Evolutionary conservation across 92 coral and sea anemone species (phyloP).

Genomic region (Siderastrea radians): DNA sequence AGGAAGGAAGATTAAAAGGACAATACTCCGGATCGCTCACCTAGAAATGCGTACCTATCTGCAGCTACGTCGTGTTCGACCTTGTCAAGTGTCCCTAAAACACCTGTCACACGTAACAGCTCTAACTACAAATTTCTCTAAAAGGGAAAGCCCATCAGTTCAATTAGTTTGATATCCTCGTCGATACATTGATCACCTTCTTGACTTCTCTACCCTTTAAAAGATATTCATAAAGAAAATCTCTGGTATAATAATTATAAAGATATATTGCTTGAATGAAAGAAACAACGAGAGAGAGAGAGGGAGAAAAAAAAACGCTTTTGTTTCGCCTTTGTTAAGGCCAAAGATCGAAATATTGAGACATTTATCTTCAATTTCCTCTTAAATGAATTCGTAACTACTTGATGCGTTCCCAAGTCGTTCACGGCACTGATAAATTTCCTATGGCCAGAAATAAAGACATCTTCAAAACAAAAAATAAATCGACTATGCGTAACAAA

Average conservation of each 20-base stretch:
- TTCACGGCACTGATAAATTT: background rate
- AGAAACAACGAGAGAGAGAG: too few relatives aligned
- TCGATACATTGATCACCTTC: background rate
- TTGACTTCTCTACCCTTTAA: background rate
- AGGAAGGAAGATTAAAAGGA: too few relatives aligned
- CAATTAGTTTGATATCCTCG: constrained; percentile 11
- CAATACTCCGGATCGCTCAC: too few relatives aligned
- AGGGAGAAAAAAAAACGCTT: background rate
- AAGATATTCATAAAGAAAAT: background rate
- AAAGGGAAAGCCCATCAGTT: constrained; percentile 19
- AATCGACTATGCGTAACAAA: background rate
- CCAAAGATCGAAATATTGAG: background rate
- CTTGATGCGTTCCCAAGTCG: background rate
- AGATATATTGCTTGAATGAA: too few relatives aligned
- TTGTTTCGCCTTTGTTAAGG: background rate
- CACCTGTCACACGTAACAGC: constrained; percentile 14
- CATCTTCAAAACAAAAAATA: background rate
- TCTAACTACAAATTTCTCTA: constrained; percentile 20
- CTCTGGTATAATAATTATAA: background rate
- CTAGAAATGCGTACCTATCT: too few relatives aligned
- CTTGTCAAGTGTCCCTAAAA: background rate
- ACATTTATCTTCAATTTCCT: background rate
- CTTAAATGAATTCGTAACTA: background rate
- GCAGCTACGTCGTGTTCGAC: constrained; percentile 12
- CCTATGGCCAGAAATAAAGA: background rate